Evolutionary conservation across 2,113 vertebrate species (phyloP).

Genomic region (Oenanthe melanoleuca): DNA sequence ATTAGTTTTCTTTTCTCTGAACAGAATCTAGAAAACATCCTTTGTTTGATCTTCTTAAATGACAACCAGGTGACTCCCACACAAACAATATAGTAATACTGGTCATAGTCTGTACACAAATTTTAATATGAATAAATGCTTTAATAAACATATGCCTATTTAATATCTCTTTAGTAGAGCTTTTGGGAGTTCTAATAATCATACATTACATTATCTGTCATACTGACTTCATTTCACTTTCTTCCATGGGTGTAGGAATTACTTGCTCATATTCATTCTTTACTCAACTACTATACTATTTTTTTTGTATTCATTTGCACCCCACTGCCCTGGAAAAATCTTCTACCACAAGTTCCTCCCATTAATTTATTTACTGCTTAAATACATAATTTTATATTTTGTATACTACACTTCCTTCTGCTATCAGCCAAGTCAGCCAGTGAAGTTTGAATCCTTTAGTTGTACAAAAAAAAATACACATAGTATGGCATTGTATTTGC

Average conservation of each 20-base stretch:
- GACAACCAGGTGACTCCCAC: background rate
- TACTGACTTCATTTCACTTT: background rate
- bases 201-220: background rate
- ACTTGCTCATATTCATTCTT: background rate
- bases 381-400: background rate
- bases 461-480: background rate
- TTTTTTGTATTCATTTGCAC: background rate
- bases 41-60: background rate
- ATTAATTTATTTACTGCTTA: background rate
- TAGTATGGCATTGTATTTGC: background rate
- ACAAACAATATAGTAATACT: background rate
- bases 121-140: background rate
- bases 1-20: background rate
- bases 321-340: background rate
- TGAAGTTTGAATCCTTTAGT: background rate
- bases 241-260: background rate
- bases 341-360: background rate
- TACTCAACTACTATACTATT: background rate
- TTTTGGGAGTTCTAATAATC: background rate
- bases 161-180: background rate
- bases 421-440: background rate
- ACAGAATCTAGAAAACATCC: background rate
- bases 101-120: background rate
- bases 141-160: background rate
- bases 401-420: background rate